Base-by-base conservation (phyloP, 2,113 vertebrate species). In the Sinosuthora webbiana region DNA sequence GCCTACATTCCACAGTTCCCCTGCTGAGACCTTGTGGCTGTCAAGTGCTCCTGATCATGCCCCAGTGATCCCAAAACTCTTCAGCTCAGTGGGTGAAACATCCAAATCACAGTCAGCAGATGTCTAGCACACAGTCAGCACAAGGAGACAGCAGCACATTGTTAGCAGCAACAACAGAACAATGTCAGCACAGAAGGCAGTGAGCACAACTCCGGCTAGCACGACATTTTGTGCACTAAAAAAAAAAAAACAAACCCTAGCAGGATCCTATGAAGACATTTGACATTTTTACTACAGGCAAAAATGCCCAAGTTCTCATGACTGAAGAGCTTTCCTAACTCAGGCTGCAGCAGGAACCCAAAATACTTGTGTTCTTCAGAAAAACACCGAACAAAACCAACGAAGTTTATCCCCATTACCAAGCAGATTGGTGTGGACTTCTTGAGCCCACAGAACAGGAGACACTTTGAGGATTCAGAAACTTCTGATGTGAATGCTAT, bases 11-110 rank as follows among this genome's bases (percentile, higher is more conserved):
- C 70, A 28, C 42, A 27, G 67, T 52, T 23, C 33, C 85, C 94
- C 96, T 60, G 74, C 86, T 76, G 90, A 59, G 94, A 22, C 68
- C 83, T 76, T 71, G 86, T 91, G 91, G 83, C 86, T 96, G 81
- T 83, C 91, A 68, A 96, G 93, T 68, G 93, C 94, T 95, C 97
- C 92, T 57, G 83, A 74, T 95, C 87, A 89, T 81, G 94, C 68
- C 95, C 93, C 92, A 94, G 75, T 90, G 95, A 95, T 87, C 93
- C 87, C 77, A 44, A 83, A 95, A 25, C 86, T 76, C 96, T 28
- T 49, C 90, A 86, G 90, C 91, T 94, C 83, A n/a, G 78, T 74
- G 85, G 89, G 94, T 74, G 93, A 82, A 93, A 33, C 50, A 93
- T 14, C 75, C 9, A 0, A 78, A 31, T n/a, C 6, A 0, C 86